Evolutionary conservation across 2,113 vertebrate species (phyloP).

Genomic region (Aleadryas rufinucha): DNA sequence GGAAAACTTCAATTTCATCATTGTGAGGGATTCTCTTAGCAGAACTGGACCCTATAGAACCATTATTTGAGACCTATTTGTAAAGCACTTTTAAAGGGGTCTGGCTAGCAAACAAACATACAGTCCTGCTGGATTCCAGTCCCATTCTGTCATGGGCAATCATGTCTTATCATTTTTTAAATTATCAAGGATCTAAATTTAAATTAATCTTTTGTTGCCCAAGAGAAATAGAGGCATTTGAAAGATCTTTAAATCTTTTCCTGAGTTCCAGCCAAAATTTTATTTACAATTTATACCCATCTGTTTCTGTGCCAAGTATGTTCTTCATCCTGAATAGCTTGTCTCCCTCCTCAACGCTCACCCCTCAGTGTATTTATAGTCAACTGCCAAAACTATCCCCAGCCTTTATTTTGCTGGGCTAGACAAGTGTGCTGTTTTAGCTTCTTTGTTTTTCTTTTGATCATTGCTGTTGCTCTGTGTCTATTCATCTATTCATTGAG

Average conservation of each 20-base stretch:
- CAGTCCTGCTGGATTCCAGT: not conserved
- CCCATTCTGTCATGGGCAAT: not conserved
- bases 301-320: not conserved
- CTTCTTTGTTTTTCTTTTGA: not conserved
- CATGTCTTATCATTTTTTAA: not conserved
- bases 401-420: not conserved
- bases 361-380: not conserved
- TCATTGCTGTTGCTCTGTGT: not conserved
- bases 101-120: not conserved
- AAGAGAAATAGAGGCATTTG: not conserved
- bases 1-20: not conserved
- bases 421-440: not conserved
- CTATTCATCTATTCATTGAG: not conserved
- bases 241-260: not conserved
- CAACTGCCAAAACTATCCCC: not conserved
- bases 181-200: not conserved
- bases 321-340: not conserved
- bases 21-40: not conserved
- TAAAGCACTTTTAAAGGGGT: not conserved
- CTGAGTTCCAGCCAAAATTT: not conserved
- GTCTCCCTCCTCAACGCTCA: not conserved
- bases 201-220: not conserved
- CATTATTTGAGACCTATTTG: not conserved
- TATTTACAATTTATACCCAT: not conserved
- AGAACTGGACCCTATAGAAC: not conserved